These are phyloP conservation scores for Tigriopus japonicus DNA, from an alignment of 1,140 invertebrate genomes.

Conservation along the genomic window DNA sequence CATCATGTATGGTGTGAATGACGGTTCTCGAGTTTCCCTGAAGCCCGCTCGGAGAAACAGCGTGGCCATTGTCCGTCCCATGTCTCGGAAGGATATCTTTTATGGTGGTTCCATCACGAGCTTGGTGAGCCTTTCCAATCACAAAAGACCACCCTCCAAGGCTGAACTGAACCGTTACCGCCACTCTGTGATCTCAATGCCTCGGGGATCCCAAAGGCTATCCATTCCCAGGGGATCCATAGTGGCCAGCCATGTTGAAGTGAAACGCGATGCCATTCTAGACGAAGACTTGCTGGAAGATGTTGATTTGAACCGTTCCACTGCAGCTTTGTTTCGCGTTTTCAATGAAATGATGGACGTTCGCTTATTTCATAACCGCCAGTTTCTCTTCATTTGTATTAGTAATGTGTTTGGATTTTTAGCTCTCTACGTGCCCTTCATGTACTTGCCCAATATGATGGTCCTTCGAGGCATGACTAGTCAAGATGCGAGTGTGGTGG, in stretches of 20 bases:
- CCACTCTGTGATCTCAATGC: neutral
- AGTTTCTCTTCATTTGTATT: constrained; percentile 76
- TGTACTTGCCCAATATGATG: constrained; percentile 47
- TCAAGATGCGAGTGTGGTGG: constrained; percentile 55
- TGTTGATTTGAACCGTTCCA: too few relatives aligned
- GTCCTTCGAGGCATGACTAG: constrained; percentile 45
- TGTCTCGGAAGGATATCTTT: constrained; percentile 94
- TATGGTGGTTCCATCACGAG: constrained; percentile 85
- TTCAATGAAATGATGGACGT: constrained; percentile 80
- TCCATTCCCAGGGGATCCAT: neutral
- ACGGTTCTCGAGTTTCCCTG: neutral
- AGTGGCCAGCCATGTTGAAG: neutral
- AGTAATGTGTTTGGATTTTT: constrained; percentile 88
- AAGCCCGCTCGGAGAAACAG: neutral
- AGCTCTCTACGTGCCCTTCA: constrained; percentile 85
- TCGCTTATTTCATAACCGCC: constrained; percentile 65
- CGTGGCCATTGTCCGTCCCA: constrained; percentile 38
- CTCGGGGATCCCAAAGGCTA: neutral
- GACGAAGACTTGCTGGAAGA: too few relatives aligned
- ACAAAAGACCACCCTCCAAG: neutral
- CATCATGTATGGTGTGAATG: neutral
- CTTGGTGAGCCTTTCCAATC: constrained; percentile 30
- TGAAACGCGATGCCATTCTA: too few relatives aligned
- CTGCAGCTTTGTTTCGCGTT: constrained; percentile 27
- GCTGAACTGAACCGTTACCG: neutral